Base-by-base conservation (phyloP, 2,113 vertebrate species). In the Podarcis cretensis region DNA sequence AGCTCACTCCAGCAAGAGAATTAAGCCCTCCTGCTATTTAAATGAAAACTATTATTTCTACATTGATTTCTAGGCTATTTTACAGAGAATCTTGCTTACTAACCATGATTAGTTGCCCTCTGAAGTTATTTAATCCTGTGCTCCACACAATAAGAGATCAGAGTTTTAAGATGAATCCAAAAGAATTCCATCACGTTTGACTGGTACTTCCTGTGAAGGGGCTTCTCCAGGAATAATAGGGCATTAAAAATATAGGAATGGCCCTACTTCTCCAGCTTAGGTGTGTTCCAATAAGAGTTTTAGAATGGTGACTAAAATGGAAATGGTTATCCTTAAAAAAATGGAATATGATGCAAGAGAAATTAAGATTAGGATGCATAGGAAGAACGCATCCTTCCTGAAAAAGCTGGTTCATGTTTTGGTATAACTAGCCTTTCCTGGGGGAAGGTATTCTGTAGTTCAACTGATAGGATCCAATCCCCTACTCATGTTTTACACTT, bases 121-220 rank as follows among this genome's bases (percentile, higher is more conserved):
- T 63, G 78, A 5, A 59, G 5, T 80, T 27, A 43, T 85, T 65
- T 76, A 85, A 32, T 85, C 48, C 57, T 27, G 9, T 37, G 5
- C 14, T 77, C 40, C 37, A 7, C 57, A 63, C 43, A 66, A n/a
- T 78, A 20, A 37, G 63, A 88, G 73, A 86, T 88, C 54, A 35
- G 65, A 48, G 74, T 35, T 23, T 69, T 86, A 78, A 18, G 16
- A 73, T 71, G 77, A 92, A 37, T 83, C 89, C 0, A 0, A 7
- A 89, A 35, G 68, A 90, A 81, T 74, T 92, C 89, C 81, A 87
- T 83, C 9, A 48, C 9, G 2, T 74, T 71, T 91, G 83, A 87
- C 90, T 85, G 82, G 84, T 89, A 2, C 37, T 93, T 87, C 2
- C 3, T 37, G 13, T 57, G 73, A 81, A 81, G 89, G 92, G 80